These are phyloP conservation scores for Sander lucioperca DNA, from an alignment of 2,113 vertebrate species.

Conservation along the genomic window DNA sequence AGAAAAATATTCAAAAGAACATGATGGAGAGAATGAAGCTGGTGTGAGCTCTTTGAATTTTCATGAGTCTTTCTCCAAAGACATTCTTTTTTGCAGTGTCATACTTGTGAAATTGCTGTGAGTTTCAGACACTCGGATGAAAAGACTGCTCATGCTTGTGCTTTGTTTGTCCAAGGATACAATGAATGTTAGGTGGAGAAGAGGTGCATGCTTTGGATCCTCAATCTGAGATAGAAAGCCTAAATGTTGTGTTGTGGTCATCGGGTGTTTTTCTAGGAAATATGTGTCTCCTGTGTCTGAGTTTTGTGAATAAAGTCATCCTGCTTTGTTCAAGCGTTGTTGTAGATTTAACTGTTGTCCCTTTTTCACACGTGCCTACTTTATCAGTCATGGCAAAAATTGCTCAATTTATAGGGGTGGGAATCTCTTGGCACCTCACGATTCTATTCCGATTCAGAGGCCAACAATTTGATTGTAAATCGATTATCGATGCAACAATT, in stretches of 20 bases:
- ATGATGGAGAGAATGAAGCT: conserved; percentile 4
- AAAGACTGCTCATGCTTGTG: conserved; percentile 21
- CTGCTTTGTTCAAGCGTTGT: neutral
- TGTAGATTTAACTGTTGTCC: neutral
- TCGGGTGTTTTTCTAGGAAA: neutral
- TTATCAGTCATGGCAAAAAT: neutral
- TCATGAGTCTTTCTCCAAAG: conserved; percentile 41
- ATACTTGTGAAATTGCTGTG: conserved; percentile 44
- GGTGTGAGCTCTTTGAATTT: conserved; percentile 43
- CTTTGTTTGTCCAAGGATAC: conserved; percentile 52
- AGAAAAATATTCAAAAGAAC: conserved; percentile 20
- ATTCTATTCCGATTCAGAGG: too few relatives aligned
- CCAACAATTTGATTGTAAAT: too few relatives aligned
- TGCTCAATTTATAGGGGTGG: neutral
- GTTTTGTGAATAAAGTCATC: neutral
- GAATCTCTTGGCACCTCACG: too few relatives aligned
- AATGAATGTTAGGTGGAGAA: conserved; percentile 3
- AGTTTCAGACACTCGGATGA: conserved; percentile 22
- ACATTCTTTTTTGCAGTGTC: conserved; percentile 66
- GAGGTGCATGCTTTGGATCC: conserved; percentile 41
- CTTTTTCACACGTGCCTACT: neutral
- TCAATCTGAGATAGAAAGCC: conserved; percentile 7
- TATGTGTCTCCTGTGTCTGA: neutral
- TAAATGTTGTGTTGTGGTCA: neutral
- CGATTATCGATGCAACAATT: too few relatives aligned